Evolutionary conservation across 2,888 invertebrate genomes (phyloP), one percentile per base, ranked within the genome.

Genomic region (Volucella zonaria): DNA sequence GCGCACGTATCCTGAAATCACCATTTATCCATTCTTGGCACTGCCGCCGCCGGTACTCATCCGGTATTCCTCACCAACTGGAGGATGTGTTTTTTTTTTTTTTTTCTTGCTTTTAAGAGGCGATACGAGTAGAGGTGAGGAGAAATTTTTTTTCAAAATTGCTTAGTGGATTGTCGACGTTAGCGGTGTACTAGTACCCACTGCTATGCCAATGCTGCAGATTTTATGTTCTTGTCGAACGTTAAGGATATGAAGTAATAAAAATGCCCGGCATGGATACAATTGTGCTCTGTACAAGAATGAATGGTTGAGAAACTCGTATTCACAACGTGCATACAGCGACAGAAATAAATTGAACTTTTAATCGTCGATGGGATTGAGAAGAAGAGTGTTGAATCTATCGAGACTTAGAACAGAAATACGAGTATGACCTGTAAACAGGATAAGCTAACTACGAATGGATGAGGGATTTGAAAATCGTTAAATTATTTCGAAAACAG

Each of bases 1-100:
- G 85, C 81, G 85, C 81, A 85, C 85, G 85, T 85, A 85, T 85
- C 81, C 81, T 85, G 85, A 71, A 83, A 85, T 85, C 85, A 81
- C 85, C 85, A 85, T 85, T 85, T 81, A 85, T 85, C 83, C 83
- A 80, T 85, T 85, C 80, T 75, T 38, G 70, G 62, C 43, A 49
- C 64, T 42, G 61, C 71, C 71, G 66, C 71, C 83, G 73, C 71
- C 80, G 76, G 75, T 80, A 80, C 67, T 83, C 80, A 64, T 81
- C 76, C 81, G 81, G 56, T 66, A 56, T 18, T 38, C 59, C 56
- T 73, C 70, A 66, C 40, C 47, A 51, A 42, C 45, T 23, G 10
- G 18, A 31, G 45, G 43, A 58, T 66, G 23, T 56, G 23, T 66
- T 59, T 49, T 61, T 59, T 23, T n/a, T 56, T 66, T 12, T n/a